These are phyloP conservation scores for Siniperca undulata DNA, from an alignment of 2,797 vertebrate genomes.

Conservation along the genomic window DNA sequence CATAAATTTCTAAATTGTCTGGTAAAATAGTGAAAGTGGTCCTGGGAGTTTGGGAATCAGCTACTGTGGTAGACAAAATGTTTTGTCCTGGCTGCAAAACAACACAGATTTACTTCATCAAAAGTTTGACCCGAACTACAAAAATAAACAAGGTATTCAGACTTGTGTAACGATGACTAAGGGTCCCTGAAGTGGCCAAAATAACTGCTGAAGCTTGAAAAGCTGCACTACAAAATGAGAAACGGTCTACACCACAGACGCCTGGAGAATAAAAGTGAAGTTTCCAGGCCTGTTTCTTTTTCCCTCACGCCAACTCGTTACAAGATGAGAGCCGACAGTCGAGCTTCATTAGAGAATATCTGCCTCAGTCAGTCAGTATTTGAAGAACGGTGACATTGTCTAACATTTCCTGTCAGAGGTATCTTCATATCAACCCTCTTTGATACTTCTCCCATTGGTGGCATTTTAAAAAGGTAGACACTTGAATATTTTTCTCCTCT, in stretches of 20 bases:
- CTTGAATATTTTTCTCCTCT: background rate
- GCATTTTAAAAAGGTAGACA: slow-evolving; percentile 5
- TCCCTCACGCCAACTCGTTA: slow-evolving; percentile 8
- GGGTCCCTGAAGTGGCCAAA: slow-evolving; percentile 25
- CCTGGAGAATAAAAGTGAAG: slow-evolving; percentile 8
- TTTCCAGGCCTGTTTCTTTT: background rate
- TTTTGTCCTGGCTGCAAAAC: slow-evolving; percentile 7
- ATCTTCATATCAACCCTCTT: background rate
- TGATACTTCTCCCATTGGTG: slow-evolving; percentile 13
- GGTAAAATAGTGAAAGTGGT: slow-evolving; percentile 16
- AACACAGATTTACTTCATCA: slow-evolving; percentile 16
- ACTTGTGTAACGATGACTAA: background rate
- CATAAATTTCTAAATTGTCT: background rate
- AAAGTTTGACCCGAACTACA: slow-evolving; percentile 20
- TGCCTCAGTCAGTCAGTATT: slow-evolving; percentile 13
- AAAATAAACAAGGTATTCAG: slow-evolving; percentile 8
- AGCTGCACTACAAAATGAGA: slow-evolving; percentile 7
- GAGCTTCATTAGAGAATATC: slow-evolving; percentile 40
- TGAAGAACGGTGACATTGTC: slow-evolving; percentile 29
- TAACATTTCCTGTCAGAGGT: slow-evolving; percentile 26
- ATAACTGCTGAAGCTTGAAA: background rate
- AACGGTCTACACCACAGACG: background rate
- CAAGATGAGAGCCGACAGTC: background rate
- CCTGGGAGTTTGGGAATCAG: slow-evolving; percentile 18
- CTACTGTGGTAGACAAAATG: background rate